Conservation (phyloP, 2,888 invertebrate genomes). For the Malthinus flaveolus region DNA sequence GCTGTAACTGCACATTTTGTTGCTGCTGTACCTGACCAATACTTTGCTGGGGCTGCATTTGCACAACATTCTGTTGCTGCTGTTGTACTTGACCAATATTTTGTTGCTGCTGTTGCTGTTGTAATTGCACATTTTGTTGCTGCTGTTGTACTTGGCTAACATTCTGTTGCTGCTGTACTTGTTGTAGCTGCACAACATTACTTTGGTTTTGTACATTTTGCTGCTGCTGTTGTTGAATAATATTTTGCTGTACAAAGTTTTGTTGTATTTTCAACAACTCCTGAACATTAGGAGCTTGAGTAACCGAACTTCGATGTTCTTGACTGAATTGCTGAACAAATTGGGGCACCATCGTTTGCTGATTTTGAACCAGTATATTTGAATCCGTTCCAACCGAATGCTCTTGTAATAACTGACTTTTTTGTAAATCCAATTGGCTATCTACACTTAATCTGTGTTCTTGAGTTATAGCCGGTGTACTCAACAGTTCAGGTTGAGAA, state of each 20-base stretch:
- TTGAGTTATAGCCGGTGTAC: conserved; percentile 26
- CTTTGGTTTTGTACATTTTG: conserved; percentile 25
- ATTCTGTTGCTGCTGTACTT: conserved; percentile 32
- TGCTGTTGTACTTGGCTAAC: conserved; percentile 21
- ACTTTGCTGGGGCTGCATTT: too few species aligned
- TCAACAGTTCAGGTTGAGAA: conserved; percentile 50
- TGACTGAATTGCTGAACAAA: conserved; percentile 15
- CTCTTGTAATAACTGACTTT: conserved; percentile 42
- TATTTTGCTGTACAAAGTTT: conserved; percentile 12
- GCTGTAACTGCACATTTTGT: conserved; percentile 22
- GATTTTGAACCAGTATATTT: not conserved
- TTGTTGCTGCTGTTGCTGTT: conserved; percentile 32
- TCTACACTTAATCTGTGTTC: conserved; percentile 47
- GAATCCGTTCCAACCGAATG: conserved; percentile 18
- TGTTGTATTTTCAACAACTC: conserved; percentile 30
- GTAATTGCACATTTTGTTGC: conserved; percentile 20
- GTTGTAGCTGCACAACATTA: conserved; percentile 30
- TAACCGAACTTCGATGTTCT: conserved; percentile 36
- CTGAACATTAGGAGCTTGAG: conserved; percentile 36
- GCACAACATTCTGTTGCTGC: conserved; percentile 29
- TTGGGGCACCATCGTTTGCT: conserved; percentile 4
- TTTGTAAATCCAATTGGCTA: conserved; percentile 48
- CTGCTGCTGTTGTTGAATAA: conserved; percentile 5
- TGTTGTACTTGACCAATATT: conserved; percentile 15
- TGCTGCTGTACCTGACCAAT: not conserved